Conservation (phyloP, 1,140 invertebrate genomes). For the Listronotus oregonensis region DNA sequence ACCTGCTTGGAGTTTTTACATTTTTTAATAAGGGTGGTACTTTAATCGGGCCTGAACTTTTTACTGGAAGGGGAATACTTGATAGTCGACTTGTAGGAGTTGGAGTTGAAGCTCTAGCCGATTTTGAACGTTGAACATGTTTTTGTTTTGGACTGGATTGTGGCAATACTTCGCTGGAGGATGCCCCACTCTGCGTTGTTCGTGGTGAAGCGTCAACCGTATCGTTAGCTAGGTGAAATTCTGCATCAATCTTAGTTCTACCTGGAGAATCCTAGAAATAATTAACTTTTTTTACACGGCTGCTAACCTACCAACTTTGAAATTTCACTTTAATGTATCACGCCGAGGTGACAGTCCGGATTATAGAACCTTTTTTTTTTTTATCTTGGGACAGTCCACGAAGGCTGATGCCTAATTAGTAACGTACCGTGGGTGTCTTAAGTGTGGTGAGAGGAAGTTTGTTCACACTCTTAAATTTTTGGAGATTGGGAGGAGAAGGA, state of each 20-base stretch:
- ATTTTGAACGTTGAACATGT: neutral
- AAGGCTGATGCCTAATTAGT: no score
- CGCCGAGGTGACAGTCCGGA: no score
- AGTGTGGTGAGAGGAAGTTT: no score
- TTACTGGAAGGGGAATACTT: slow-evolving; percentile 37
- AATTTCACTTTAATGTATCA: no score
- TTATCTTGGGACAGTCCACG: no score
- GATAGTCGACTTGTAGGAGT: slow-evolving; percentile 10
- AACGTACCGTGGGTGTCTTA: no score
- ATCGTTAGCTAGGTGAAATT: slow-evolving; percentile 14
- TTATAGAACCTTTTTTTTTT: no score
- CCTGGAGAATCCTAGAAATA: slow-evolving; percentile 7
- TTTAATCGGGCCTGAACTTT: slow-evolving; percentile 24
- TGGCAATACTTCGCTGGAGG: slow-evolving; percentile 19
- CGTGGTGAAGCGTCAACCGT: slow-evolving; percentile 5
- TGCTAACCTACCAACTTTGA: no score
- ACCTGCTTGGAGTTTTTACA: slow-evolving; percentile 16
- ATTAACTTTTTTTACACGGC: no score
- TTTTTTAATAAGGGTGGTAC: slow-evolving; percentile 15
- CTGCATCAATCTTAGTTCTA: slow-evolving; percentile 11
- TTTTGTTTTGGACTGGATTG: slow-evolving; percentile 1
- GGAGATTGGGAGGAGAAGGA: no score
- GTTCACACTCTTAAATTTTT: no score
- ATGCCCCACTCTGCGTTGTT: slow-evolving; percentile 14
- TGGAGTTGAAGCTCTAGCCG: neutral